Evolutionary conservation across 2,888 invertebrate species (phyloP).

Genomic region (Sepioteuthis lessoniana): DNA sequence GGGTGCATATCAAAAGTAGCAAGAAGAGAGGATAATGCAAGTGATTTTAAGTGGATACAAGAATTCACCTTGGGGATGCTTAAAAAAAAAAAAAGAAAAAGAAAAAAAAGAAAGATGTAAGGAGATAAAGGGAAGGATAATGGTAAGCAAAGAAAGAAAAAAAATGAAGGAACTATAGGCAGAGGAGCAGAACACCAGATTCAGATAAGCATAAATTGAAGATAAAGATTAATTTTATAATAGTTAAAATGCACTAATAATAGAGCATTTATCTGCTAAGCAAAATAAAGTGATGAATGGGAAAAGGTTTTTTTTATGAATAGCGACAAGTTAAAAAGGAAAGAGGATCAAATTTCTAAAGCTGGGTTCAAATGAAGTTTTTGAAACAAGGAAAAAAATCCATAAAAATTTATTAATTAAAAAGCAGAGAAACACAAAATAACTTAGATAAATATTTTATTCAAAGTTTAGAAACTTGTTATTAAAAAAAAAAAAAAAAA

Average conservation of each 20-base stretch:
- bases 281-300: not conserved
- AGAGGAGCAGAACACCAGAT: not conserved
- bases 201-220: conserved; percentile 10
- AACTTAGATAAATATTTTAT: not conserved
- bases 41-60: not conserved
- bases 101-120: not conserved
- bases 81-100: no score
- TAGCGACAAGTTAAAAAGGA: not conserved
- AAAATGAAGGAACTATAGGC: not conserved
- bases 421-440: not conserved
- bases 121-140: not conserved
- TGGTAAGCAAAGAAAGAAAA: not conserved
- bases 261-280: not conserved
- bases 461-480: not conserved
- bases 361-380: not conserved
- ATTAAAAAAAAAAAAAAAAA: not conserved
- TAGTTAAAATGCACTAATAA: not conserved
- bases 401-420: not conserved
- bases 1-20: not conserved
- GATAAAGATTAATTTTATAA: not conserved
- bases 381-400: not conserved
- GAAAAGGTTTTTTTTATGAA: not conserved
- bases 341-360: not conserved
- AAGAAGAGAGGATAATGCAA: not conserved
- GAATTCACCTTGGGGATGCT: not conserved